Evolutionary conservation across 2,888 invertebrate genomes (phyloP).

Genomic region (Drosophila koepferae): DNA sequence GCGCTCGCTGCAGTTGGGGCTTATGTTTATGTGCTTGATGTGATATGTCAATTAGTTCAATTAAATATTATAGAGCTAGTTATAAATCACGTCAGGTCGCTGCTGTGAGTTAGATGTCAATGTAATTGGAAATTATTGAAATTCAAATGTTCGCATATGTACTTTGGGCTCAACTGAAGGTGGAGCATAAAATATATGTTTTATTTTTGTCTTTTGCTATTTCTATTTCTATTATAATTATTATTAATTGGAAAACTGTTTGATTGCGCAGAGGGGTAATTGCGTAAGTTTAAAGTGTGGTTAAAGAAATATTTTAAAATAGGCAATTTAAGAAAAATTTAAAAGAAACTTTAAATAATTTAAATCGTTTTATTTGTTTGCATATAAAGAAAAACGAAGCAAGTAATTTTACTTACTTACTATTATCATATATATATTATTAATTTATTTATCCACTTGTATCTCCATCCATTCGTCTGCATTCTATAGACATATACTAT

Average conservation of each 20-base stretch:
- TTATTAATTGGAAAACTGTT: conserved; percentile 2
- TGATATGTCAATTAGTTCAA: conserved; percentile 65
- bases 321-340: background rate
- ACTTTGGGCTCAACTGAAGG: background rate
- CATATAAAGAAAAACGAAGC: background rate
- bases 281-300: background rate
- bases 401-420: too few relatives aligned
- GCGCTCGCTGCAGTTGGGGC: conserved; percentile 26
- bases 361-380: background rate
- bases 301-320: background rate
- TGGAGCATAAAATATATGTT: background rate
- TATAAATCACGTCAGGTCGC: conserved; percentile 36
- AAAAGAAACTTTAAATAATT: background rate
- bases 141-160: background rate
- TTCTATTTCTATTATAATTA: background rate
- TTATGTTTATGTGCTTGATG: conserved; percentile 56
- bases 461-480: background rate
- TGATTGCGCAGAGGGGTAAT: background rate
- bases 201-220: background rate
- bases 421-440: background rate
- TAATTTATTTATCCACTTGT: background rate
- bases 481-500: too few relatives aligned
- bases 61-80: conserved; percentile 41
- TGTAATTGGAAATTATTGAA: conserved; percentile 1
- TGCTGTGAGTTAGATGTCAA: background rate